Conservation (phyloP, 1,140 invertebrate species). For the Pteromalus puparum region DNA sequence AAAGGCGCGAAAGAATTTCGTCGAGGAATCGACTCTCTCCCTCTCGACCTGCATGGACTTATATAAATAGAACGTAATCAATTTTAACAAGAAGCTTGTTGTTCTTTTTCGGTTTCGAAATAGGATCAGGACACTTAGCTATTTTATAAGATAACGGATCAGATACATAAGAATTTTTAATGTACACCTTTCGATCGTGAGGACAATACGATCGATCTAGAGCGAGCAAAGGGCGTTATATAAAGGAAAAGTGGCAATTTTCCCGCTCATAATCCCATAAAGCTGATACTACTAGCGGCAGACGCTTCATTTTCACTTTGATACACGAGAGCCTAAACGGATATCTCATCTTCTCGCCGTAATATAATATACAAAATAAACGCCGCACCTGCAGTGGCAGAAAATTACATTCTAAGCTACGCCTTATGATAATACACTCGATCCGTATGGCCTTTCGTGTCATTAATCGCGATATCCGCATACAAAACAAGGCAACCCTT, state of each 20-base stretch:
- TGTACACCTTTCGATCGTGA: background rate
- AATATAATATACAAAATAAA: too few species aligned
- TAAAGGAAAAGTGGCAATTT: background rate
- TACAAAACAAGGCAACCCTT: too few species aligned
- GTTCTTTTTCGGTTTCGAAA: too few species aligned
- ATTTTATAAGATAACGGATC: background rate
- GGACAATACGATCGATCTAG: background rate
- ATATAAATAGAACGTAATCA: slow-evolving; percentile 2
- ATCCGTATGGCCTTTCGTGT: too few species aligned
- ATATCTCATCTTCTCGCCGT: background rate
- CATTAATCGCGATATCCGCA: too few species aligned
- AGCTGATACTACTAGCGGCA: background rate
- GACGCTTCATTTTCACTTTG: background rate
- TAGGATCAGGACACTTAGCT: background rate
- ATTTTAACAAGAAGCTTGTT: background rate
- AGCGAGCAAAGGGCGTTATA: background rate
- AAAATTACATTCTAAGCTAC: too few species aligned
- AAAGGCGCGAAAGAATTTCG: slow-evolving; percentile 5
- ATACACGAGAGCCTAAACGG: background rate
- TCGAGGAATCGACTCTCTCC: background rate
- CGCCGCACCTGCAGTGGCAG: too few species aligned
- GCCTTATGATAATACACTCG: too few species aligned
- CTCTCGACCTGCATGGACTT: background rate
- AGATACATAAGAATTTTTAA: slow-evolving; percentile 6
- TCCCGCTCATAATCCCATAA: background rate